These are phyloP conservation scores for Halisarca cf. caerulea DNA, from an alignment of 37 sponge, comb jelly and placozoan genomes.

Conservation along the genomic window DNA sequence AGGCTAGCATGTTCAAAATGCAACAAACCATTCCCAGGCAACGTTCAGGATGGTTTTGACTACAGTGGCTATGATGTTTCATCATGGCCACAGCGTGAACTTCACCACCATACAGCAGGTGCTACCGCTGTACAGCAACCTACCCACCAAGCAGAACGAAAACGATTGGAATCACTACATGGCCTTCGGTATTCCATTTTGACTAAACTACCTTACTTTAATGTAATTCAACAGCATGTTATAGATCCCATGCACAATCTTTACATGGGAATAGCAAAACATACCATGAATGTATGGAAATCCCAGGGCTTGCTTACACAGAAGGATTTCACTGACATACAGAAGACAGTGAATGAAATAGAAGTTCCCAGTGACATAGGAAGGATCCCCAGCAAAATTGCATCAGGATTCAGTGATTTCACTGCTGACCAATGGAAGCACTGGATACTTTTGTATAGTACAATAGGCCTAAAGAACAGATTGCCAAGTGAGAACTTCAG, in stretches of 20 bases:
- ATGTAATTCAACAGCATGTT: conserved; percentile 5
- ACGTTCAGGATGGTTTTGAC: neutral
- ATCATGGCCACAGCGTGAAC: conserved; percentile 16
- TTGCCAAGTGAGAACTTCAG: conserved; percentile 16
- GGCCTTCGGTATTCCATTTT: conserved; percentile 46
- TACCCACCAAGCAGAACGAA: conserved; percentile 7
- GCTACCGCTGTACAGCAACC: neutral
- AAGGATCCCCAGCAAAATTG: conserved; percentile 44
- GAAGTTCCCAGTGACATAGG: conserved; percentile 32
- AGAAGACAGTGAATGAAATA: conserved; percentile 25
- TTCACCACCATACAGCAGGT: neutral
- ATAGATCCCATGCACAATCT: conserved; percentile 79
- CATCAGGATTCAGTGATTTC: conserved; percentile 51
- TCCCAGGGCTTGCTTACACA: neutral
- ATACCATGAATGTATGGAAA: conserved; percentile 15
- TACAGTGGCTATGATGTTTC: conserved; percentile 38
- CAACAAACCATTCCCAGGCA: conserved; percentile 19
- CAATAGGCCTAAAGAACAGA: conserved; percentile 19
- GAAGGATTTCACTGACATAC: conserved; percentile 29
- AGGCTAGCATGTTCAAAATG: conserved; percentile 45
- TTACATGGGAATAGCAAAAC: conserved; percentile 60
- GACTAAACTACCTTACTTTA: conserved; percentile 59
- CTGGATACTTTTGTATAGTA: conserved; percentile 35
- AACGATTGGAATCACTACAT: conserved; percentile 23
- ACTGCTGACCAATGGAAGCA: conserved; percentile 71